Evolutionary conservation across 2,888 invertebrate species (phyloP).

Genomic region (Heliconius charithonia): DNA sequence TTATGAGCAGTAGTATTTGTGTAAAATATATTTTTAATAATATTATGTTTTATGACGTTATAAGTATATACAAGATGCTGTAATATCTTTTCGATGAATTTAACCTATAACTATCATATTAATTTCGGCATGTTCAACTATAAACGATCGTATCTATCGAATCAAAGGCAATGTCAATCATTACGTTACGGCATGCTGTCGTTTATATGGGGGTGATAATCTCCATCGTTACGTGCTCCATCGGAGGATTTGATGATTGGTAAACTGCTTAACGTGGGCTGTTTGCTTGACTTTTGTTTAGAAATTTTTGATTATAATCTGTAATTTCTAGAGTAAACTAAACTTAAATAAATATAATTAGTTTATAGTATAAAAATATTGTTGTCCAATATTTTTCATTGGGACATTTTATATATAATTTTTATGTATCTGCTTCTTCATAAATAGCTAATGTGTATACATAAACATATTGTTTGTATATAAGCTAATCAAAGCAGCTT

Average conservation of each 20-base stretch:
- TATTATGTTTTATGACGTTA: no score
- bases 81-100: no score
- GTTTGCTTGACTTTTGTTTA: background rate
- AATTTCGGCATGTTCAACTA: background rate
- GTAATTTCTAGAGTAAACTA: no score
- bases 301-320: no score
- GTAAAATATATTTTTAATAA: no score
- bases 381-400: background rate
- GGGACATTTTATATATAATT: background rate
- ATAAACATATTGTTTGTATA: no score
- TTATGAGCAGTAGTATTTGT: no score
- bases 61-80: no score
- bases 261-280: constrained; percentile 11
- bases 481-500: background rate
- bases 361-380: background rate
- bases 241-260: constrained; percentile 35
- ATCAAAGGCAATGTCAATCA: constrained; percentile 15
- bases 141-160: background rate
- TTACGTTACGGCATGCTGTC: constrained; percentile 15
- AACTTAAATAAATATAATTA: no score
- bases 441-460: background rate
- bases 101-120: background rate
- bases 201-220: constrained; percentile 25
- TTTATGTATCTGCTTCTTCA: background rate
- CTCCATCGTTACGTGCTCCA: constrained; percentile 36